phyloP scores from a whole-genome alignment of 2,113 vertebrate species.

The Lepus americanus region DNA sequence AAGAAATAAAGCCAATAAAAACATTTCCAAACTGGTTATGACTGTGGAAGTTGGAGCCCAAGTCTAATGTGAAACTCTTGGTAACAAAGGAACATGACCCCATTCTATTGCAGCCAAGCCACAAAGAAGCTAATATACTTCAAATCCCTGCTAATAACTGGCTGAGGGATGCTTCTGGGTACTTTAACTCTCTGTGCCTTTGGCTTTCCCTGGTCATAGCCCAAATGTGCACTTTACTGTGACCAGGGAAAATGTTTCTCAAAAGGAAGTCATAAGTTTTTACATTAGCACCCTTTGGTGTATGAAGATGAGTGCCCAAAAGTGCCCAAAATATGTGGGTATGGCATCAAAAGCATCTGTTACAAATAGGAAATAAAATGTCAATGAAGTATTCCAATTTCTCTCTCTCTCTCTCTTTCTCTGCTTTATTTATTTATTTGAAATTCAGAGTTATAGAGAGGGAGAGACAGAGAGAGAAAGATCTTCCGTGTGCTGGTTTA shows the following conservation, averaged over 20 bases:
- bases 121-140: not conserved
- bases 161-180: not conserved
- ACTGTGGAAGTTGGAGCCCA: not conserved
- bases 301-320: not conserved
- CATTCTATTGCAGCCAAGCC: not conserved
- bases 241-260: not conserved
- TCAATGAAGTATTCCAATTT: constrained; percentile 72
- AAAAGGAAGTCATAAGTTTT: not conserved
- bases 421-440: not conserved
- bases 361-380: constrained; percentile 64
- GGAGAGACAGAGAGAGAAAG: too few relatives aligned
- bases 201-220: not conserved
- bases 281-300: not conserved
- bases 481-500: too few relatives aligned
- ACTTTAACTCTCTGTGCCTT: not conserved
- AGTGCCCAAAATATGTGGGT: not conserved
- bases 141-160: not conserved
- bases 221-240: not conserved
- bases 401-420: too few relatives aligned
- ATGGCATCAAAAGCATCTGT: not conserved
- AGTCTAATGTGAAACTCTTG: not conserved
- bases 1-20: not conserved
- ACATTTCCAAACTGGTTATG: not conserved
- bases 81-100: not conserved
- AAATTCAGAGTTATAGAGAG: not conserved